Conservation (phyloP, 2,888 invertebrate genomes). For the Drosophila falleni region DNA sequence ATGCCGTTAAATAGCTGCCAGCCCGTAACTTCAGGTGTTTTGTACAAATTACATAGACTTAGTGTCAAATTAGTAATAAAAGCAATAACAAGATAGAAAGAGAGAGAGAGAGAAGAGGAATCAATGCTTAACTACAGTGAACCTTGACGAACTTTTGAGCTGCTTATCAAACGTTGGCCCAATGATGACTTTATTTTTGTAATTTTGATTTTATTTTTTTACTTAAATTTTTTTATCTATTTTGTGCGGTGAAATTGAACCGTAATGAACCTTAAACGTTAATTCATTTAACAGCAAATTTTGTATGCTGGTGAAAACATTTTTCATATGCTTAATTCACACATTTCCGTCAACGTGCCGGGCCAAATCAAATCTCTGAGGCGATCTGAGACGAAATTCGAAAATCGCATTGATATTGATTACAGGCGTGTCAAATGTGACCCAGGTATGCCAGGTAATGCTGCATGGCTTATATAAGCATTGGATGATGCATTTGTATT, state of each 20-base stretch:
- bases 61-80: slow-evolving; percentile 45
- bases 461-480: slow-evolving; percentile 27
- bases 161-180: slow-evolving; percentile 60
- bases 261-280: slow-evolving; percentile 46
- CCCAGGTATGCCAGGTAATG: slow-evolving; percentile 2
- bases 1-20: slow-evolving; percentile 52
- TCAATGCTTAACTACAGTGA: slow-evolving; percentile 34
- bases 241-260: slow-evolving; percentile 53
- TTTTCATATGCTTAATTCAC: slow-evolving; percentile 59
- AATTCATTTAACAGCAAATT: slow-evolving; percentile 46
- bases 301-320: slow-evolving; percentile 58
- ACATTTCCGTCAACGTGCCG: slow-evolving; percentile 74
- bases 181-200: slow-evolving; percentile 38
- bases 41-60: slow-evolving; percentile 39
- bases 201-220: slow-evolving; percentile 3
- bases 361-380: slow-evolving; percentile 22
- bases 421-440: slow-evolving; percentile 33
- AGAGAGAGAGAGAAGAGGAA: background rate
- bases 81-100: slow-evolving; percentile 1
- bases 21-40: slow-evolving; percentile 26
- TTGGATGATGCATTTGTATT: slow-evolving; percentile 25
- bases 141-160: slow-evolving; percentile 59
- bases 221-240: too few species aligned
- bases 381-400: slow-evolving; percentile 47
- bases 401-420: slow-evolving; percentile 58